phyloP scores from a whole-genome alignment of 2,888 invertebrate genomes.

The Pseudococcus longispinus region DNA sequence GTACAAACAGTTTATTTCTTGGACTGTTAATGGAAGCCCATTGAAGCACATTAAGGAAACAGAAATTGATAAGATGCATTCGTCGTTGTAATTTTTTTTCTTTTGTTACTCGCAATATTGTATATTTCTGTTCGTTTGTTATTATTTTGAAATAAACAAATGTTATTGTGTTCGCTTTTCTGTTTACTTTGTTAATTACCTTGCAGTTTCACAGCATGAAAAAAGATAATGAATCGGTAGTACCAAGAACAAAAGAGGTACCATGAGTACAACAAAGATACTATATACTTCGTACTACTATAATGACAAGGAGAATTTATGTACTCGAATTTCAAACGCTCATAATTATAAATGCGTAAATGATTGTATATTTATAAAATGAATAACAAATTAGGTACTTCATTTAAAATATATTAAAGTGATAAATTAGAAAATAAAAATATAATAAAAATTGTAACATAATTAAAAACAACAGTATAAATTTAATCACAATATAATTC shows the following conservation, averaged over 20 bases:
- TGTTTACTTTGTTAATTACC: no score
- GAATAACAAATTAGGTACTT: slow-evolving; percentile 38
- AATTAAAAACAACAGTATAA: slow-evolving; percentile 37
- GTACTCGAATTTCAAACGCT: neutral
- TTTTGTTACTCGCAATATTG: neutral
- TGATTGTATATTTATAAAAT: slow-evolving; percentile 19
- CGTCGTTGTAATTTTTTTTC: slow-evolving; percentile 4
- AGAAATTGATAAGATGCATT: slow-evolving; percentile 23
- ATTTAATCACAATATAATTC: slow-evolving; percentile 47
- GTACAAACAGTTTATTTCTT: slow-evolving; percentile 51
- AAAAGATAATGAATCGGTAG: no score
- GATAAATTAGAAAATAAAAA: slow-evolving; percentile 33
- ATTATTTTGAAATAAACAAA: neutral
- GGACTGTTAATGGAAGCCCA: slow-evolving; percentile 36
- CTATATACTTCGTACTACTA: no score
- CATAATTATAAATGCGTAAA: neutral
- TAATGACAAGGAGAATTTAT: neutral
- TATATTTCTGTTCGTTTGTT: neutral
- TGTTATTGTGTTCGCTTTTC: neutral
- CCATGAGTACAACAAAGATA: no score
- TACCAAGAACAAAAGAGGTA: no score
- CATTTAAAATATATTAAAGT: slow-evolving; percentile 26
- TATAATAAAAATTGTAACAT: slow-evolving; percentile 34
- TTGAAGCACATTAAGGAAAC: neutral
- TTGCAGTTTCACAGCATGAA: no score